A percentile compares a stretch with the other conserved stretches of the same genome.
phyloP scores from a whole-genome alignment of 2,113 vertebrate species.

The Porphyrio hochstetteri region DNA sequence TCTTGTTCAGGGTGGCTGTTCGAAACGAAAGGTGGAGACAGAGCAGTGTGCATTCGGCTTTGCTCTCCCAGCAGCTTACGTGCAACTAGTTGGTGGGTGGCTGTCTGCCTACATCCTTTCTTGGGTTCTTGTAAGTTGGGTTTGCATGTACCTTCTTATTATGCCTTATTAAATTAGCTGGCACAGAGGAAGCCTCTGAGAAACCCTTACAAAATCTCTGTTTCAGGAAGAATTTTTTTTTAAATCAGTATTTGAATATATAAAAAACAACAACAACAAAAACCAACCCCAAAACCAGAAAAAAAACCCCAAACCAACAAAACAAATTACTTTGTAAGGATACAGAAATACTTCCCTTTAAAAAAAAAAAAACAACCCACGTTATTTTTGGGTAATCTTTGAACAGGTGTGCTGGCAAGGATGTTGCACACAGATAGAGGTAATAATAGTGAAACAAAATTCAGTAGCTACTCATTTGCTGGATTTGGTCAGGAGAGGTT shows the following conservation, averaged over 20 bases:
- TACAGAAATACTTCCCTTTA: background rate
- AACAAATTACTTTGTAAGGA: background rate
- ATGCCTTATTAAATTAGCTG: constrained; percentile 46
- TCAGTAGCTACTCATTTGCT: background rate
- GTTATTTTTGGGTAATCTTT: background rate
- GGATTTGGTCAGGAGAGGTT: constrained; percentile 59
- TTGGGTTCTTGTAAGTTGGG: background rate
- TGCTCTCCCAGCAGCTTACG: background rate
- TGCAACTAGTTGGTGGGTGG: background rate
- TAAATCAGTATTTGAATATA: background rate
- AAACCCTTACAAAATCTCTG: background rate
- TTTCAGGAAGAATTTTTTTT: background rate
- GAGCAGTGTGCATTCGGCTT: background rate
- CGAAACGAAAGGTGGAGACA: background rate
- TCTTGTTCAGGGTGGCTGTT: background rate
- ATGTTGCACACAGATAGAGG: background rate
- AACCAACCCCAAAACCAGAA: too few relatives aligned
- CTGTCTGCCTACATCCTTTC: constrained; percentile 1
- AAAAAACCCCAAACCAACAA: background rate
- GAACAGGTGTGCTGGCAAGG: background rate
- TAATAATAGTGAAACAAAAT: background rate
- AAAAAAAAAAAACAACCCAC: background rate
- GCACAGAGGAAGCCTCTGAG: constrained; percentile 49
- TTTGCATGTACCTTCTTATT: background rate
- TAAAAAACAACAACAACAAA: background rate